Base-by-base conservation (phyloP, 1,140 invertebrate species). In the Parapsyche elsis region DNA sequence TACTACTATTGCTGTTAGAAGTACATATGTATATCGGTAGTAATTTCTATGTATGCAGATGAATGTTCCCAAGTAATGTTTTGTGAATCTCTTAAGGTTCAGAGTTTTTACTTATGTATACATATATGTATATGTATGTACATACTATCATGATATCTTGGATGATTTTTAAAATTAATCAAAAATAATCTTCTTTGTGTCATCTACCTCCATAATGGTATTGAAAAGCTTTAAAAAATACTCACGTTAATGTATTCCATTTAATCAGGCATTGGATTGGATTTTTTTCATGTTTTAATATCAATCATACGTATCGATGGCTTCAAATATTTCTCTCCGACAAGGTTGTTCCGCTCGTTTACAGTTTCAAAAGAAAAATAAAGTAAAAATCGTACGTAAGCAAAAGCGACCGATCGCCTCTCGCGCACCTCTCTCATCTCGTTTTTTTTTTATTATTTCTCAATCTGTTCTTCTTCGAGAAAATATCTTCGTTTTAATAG, bases 261-360 rank as follows among this genome's bases (percentile, higher is more conserved):
- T 38, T 38, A 38, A 38, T 38, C 30, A 38, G 7, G 30, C 30
- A 38, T 38, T 38, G 1, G 30, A 38, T 5, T 16, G 49, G 4
- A 53, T 10, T 53, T 53, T 16, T 14, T 53, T n/a, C n/a, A 53
- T 2, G 49, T 67, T 67, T 67, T 67, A 67, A 67, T 67, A 26
- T 67, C 64, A 67, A 67, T 67, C 24, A 24, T 24, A 21, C 64
- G 64, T 67, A 67, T 67, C 24, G 64, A 12, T 67, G 19, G 26
- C 64, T 67, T 67, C 64, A 67, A 67, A 67, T 21, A 26, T 67
- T 24, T 67, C 21, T 67, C 24, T 24, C 24, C 2, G 24, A 14
- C 23, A 23, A 67, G 64, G 21, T 67, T 67, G 64, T 67, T 67
- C 24, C 64, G 24, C 64, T 24, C 64, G 64, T 67, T 67, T 24